A percentile compares a stretch with the other conserved stretches of the same genome.
Conservation (phyloP, 1,140 invertebrate genomes). For the Solenopsis fugax region DNA sequence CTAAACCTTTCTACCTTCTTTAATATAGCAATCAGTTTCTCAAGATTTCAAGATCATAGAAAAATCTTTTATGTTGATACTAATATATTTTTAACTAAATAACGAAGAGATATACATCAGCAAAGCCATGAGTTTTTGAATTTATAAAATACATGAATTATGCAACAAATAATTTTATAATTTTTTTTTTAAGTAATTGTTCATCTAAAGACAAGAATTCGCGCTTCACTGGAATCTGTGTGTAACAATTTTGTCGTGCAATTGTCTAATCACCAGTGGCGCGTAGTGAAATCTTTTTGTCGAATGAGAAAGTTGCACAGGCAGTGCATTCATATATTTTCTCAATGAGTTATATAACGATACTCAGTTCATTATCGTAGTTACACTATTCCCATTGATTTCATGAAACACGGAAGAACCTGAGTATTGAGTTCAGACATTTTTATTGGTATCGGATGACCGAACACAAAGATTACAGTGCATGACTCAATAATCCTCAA, state of each 20-base stretch:
- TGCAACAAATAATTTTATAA: neutral
- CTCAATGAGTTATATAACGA: constrained; percentile 25
- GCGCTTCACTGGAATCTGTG: neutral
- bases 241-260: neutral
- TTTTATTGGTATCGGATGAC: neutral
- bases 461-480: constrained; percentile 3
- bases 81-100: constrained; percentile 10
- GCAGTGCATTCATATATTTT: constrained; percentile 20
- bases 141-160: neutral
- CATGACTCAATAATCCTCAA: neutral
- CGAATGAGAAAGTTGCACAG: constrained; percentile 13
- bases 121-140: neutral
- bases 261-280: constrained; percentile 8
- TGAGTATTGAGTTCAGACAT: neutral
- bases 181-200: neutral
- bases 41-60: neutral
- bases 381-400: constrained; percentile 14
- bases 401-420: neutral
- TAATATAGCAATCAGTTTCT: neutral
- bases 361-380: neutral
- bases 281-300: neutral
- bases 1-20: too few relatives aligned
- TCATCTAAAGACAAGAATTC: neutral
- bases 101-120: neutral
- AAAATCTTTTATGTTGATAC: constrained; percentile 1